Base-by-base conservation (phyloP, 2,797 vertebrate species). In the Pipistrellus pygmaeus region DNA sequence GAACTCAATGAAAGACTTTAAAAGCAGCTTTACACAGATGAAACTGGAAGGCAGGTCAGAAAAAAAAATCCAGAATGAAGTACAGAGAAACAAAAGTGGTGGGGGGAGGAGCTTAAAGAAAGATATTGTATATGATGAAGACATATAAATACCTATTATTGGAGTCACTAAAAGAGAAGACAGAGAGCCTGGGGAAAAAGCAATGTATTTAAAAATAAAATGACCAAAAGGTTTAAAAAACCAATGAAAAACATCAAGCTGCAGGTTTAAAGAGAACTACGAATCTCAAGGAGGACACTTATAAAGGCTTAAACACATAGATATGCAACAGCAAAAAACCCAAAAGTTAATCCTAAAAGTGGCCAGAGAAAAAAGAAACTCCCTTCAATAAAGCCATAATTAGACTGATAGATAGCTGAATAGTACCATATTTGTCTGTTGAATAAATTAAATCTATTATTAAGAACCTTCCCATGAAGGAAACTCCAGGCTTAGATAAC, bases 401-500 rank as follows among this genome's bases (percentile, higher is more conserved):
- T 44, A 95, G 35, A 95, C 1, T 55, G n/a, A 85, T 18, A 83
- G 44, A 83, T 21, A 68, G 46, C 44, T 88, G 38, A 20, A 72
- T 25, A 92, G n/a, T 68, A 72, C 13, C 35, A 72, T 35, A 35
- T n/a, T 46, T 80, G 48, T 71, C n/a, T 82, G 32, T 48, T 38
- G 25, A 81, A 86, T 23, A 94, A 93, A 88, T 48, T 8, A 30
- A 72, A 41, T 68, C 35, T 95, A 77, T 84, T 77, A 94, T 95
- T 94, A 94, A 92, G 95, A 93, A 76, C 7, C 6, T 93, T 95
- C 71, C 35, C 44, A 89, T 88, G 46, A 85, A 93, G 72, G 82
- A 93, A 94, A 94, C 27, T 75, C 68, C 76, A 85, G 73, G 71
- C n/a, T 41, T 44, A 87, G 48, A 88, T 83, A 62, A 46, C 53